These are phyloP conservation scores for Cygnus atratus DNA, from an alignment of 2,113 vertebrate genomes.

Conservation along the genomic window DNA sequence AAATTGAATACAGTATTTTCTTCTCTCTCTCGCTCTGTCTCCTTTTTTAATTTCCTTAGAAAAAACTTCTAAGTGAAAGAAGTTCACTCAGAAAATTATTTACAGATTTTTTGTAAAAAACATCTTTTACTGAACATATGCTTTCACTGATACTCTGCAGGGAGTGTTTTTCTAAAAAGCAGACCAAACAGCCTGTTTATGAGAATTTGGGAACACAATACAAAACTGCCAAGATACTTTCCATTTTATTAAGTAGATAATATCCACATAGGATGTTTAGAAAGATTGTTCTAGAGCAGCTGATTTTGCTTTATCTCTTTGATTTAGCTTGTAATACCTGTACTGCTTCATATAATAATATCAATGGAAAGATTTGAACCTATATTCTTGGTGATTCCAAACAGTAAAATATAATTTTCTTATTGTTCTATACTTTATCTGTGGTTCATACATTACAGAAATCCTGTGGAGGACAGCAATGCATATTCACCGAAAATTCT, in stretches of 20 bases:
- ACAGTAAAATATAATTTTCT: background rate
- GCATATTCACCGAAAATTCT: background rate
- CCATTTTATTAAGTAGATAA: conserved; percentile 9
- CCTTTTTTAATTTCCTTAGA: background rate
- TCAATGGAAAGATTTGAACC: background rate
- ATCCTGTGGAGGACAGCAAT: background rate
- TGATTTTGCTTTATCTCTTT: background rate
- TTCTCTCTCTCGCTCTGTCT: background rate
- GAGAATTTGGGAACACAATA: background rate
- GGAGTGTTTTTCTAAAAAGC: conserved; percentile 5
- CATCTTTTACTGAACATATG: conserved; percentile 31
- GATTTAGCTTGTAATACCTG: background rate
- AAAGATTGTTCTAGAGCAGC: background rate
- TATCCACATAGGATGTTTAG: background rate
- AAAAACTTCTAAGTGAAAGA: conserved; percentile 36
- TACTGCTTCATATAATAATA: background rate
- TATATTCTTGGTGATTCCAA: background rate
- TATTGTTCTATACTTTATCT: background rate
- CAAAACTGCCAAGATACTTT: background rate
- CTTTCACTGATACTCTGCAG: conserved; percentile 53
- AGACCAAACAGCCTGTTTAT: background rate
- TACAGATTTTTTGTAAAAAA: conserved; percentile 14
- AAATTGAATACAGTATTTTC: background rate
- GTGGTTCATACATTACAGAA: background rate
- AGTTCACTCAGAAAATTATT: too few relatives aligned